Conservation (phyloP, 1,140 invertebrate species). For the Drosophila orena region DNA sequence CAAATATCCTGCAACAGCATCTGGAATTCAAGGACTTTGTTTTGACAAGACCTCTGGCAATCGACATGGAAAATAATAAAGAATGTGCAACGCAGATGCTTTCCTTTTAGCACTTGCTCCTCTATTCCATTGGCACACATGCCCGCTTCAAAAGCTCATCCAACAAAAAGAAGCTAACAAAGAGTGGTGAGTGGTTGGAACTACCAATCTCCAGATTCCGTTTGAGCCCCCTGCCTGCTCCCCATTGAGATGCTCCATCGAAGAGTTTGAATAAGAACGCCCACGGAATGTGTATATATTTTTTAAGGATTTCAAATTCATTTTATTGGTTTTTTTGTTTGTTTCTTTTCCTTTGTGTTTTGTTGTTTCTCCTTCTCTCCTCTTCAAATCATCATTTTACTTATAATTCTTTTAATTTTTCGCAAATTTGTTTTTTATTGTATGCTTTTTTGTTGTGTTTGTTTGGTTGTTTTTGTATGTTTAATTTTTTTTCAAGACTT, state of each 20-base stretch:
- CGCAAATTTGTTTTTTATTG: conserved; percentile 69
- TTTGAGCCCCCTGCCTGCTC: neutral
- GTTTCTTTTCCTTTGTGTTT: conserved; percentile 60
- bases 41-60: neutral
- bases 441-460: conserved; percentile 57
- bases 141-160: neutral
- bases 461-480: conserved; percentile 61
- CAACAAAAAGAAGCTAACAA: conserved; percentile 5
- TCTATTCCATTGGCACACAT: neutral
- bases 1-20: neutral
- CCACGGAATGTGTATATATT: conserved; percentile 62
- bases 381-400: conserved; percentile 44
- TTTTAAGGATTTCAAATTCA: conserved; percentile 83
- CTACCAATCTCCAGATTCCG: neutral
- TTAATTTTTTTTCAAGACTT: conserved; percentile 56
- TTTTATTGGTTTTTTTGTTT: conserved; percentile 78
- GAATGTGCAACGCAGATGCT: conserved; percentile 31
- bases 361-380: conserved; percentile 56
- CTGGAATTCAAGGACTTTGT: neutral
- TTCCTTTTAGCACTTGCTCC: conserved; percentile 10
- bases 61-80: conserved; percentile 8
- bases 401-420: conserved; percentile 77
- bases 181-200: neutral
- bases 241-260: neutral
- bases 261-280: conserved; percentile 38